Percentiles rank a stretch among this genome's conserved stretches.
Conservation (phyloP, 2,797 vertebrate species). For the Sebastes elongatus region DNA sequence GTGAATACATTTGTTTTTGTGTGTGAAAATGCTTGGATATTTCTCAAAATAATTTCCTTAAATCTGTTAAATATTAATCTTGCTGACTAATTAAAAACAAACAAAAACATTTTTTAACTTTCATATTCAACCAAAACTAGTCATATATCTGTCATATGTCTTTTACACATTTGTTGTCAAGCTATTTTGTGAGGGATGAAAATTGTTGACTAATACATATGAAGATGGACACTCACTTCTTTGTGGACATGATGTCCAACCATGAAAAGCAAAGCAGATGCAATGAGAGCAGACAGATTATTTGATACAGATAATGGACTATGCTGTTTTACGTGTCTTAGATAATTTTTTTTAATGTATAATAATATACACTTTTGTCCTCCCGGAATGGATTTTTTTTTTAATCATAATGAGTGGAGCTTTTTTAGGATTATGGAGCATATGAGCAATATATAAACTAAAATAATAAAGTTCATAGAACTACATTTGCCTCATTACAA, state of each 20-base stretch:
- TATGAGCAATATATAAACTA: background rate
- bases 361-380: background rate
- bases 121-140: background rate
- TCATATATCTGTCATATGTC: background rate
- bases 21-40: background rate
- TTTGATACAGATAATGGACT: too few species aligned
- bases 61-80: background rate
- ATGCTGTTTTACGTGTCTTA: too few species aligned
- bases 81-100: background rate
- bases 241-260: too few species aligned
- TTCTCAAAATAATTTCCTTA: background rate
- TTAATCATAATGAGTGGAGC: too few species aligned
- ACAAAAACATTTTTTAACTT: background rate
- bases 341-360: background rate
- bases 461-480: background rate
- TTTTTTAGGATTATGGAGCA: background rate
- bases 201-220: too few species aligned
- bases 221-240: too few species aligned
- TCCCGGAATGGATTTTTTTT: fast-evolving
- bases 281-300: too few species aligned
- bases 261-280: too few species aligned
- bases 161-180: background rate
- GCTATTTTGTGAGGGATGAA: too few species aligned
- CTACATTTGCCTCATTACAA: background rate
- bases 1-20: background rate